Evolutionary conservation across 2,113 vertebrate species (phyloP).

Genomic region (Parotia lawesii): DNA sequence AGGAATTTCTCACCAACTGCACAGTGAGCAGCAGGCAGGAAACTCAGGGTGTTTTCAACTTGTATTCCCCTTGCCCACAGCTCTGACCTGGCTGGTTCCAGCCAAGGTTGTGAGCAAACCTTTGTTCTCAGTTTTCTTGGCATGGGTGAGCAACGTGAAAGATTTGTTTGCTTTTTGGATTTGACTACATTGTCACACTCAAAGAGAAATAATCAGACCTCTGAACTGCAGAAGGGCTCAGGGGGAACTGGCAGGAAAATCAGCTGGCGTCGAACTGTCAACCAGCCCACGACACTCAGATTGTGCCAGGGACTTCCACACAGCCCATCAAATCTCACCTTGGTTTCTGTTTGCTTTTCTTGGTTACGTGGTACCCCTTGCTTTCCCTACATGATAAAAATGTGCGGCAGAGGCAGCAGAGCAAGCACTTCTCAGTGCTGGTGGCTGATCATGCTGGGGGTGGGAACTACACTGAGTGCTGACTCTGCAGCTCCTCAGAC

Average conservation of each 20-base stretch:
- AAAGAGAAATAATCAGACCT: background rate
- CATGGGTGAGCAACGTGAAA: background rate
- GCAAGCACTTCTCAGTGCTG: background rate
- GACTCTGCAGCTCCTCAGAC: background rate
- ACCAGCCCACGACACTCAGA: fast-evolving
- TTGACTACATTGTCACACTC: background rate
- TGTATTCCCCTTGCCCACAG: background rate
- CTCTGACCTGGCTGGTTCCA: background rate
- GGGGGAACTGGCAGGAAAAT: background rate
- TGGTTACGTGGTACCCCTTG: background rate
- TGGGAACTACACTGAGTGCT: fast-evolving
- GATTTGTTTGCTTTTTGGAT: constrained; percentile 11
- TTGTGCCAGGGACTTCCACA: background rate
- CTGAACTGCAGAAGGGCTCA: background rate
- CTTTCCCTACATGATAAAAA: background rate
- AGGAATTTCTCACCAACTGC: background rate
- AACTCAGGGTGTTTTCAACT: background rate
- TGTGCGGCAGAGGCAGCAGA: background rate
- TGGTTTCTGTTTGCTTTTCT: background rate
- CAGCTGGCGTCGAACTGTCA: background rate
- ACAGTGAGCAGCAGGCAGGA: background rate
- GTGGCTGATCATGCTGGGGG: fast-evolving
- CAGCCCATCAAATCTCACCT: background rate
- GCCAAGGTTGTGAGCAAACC: background rate
- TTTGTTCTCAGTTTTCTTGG: background rate